These are phyloP conservation scores for Centropus bengalensis DNA, from an alignment of 2,113 vertebrate genomes.

Conservation along the genomic window DNA sequence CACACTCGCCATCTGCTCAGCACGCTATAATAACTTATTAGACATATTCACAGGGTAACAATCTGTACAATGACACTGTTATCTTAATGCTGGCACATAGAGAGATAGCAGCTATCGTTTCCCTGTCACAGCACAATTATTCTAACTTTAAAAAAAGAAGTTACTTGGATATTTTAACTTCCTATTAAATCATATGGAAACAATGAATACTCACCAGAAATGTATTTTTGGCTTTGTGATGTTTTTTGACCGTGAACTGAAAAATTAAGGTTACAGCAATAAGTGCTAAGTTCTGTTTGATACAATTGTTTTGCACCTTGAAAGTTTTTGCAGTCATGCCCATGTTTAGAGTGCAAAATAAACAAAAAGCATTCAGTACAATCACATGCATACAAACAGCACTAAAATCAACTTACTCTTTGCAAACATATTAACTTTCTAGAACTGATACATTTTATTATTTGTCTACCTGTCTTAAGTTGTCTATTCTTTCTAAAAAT, in stretches of 20 bases:
- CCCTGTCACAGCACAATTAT: constrained; percentile 58
- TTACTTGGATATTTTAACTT: constrained; percentile 42
- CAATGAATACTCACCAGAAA: not conserved
- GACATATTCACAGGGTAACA: constrained; percentile 84
- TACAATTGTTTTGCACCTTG: not conserved
- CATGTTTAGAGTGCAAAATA: not conserved
- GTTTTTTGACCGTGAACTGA: not conserved
- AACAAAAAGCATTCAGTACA: not conserved
- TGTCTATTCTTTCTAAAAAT: not conserved
- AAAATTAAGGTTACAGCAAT: not conserved
- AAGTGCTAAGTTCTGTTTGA: not conserved
- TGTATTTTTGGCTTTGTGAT: not conserved
- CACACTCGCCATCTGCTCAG: constrained; percentile 91
- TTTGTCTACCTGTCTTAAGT: not conserved
- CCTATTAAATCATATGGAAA: constrained; percentile 1
- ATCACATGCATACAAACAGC: not conserved
- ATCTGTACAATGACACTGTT: constrained; percentile 79
- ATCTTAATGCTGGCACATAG: constrained; percentile 81
- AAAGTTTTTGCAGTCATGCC: not conserved
- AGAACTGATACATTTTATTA: constrained; percentile 9
- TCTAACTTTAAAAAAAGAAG: constrained; percentile 39
- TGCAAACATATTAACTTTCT: not conserved
- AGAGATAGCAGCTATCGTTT: constrained; percentile 67
- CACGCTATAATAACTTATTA: constrained; percentile 85
- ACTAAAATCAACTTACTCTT: not conserved